Conservation (phyloP, 92 coral and sea anemone species). For the Actinernus sp. region DNA sequence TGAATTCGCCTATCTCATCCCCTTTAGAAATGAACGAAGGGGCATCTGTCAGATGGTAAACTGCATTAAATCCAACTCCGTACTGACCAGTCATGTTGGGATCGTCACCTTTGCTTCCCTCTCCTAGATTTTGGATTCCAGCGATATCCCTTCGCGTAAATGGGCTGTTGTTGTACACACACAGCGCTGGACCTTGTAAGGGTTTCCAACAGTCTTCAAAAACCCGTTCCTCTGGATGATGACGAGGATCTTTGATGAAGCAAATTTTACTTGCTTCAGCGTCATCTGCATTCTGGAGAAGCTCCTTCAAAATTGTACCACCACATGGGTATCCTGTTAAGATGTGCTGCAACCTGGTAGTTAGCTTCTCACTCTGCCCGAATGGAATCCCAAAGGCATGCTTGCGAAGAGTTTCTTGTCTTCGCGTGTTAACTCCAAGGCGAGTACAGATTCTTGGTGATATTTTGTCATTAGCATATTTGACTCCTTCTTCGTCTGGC, state of each 20-base stretch:
- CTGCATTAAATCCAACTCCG: slow-evolving; percentile 93
- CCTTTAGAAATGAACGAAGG: slow-evolving; percentile 78
- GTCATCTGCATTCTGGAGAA: slow-evolving; percentile 91
- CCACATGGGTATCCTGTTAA: slow-evolving; percentile 71
- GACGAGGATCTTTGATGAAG: slow-evolving; percentile 81
- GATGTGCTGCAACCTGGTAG: slow-evolving; percentile 72
- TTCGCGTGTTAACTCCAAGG: slow-evolving; percentile 75
- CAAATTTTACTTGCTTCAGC: slow-evolving; percentile 83
- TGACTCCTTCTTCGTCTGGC: slow-evolving; percentile 52
- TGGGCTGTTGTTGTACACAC: slow-evolving; percentile 84
- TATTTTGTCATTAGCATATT: slow-evolving; percentile 42
- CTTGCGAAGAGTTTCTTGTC: slow-evolving; percentile 56
- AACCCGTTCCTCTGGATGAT: slow-evolving; percentile 56
- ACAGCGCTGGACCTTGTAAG: slow-evolving; percentile 89
- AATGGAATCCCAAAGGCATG: slow-evolving; percentile 51
- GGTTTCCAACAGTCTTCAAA: slow-evolving; percentile 76
- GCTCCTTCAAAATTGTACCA: slow-evolving; percentile 78
- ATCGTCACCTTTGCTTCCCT: slow-evolving; percentile 87
- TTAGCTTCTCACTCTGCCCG: slow-evolving; percentile 81
- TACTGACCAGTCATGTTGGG: slow-evolving; percentile 93
- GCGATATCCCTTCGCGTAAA: slow-evolving; percentile 61
- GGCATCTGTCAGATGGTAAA: slow-evolving; percentile 83
- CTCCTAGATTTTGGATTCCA: slow-evolving; percentile 84
- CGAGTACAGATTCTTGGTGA: slow-evolving; percentile 3
- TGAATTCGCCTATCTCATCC: slow-evolving; percentile 62